A percentile compares a stretch with the other conserved stretches of the same genome.
These are phyloP conservation scores for Nephrotoma flavescens DNA, from an alignment of 2,888 invertebrate genomes.

Conservation along the genomic window DNA sequence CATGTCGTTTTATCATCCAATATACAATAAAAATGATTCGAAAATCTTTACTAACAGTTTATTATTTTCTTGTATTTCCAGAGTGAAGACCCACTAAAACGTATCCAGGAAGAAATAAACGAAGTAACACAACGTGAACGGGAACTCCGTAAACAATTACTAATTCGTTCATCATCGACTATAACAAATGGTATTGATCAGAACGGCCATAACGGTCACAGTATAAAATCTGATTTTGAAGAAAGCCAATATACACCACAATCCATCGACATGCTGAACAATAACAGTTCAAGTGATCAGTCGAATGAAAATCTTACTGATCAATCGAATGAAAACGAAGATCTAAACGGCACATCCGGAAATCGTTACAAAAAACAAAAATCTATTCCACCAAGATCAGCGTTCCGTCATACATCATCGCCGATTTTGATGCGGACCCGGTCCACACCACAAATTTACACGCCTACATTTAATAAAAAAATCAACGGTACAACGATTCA, in stretches of 20 bases:
- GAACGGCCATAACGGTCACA: background rate
- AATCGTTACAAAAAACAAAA: conserved; percentile 10
- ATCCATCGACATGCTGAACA: background rate
- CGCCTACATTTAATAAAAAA: conserved; percentile 31
- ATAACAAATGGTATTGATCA: conserved; percentile 10
- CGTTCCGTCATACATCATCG: background rate
- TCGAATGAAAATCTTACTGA: conserved; percentile 23
- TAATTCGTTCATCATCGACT: conserved; percentile 32
- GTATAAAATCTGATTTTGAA: background rate
- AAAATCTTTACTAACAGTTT: no score
- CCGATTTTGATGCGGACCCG: conserved; percentile 26
- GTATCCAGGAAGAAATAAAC: conserved; percentile 81
- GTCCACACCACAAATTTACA: conserved; percentile 24
- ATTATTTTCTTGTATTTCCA: conserved; percentile 22
- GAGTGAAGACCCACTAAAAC: conserved; percentile 57
- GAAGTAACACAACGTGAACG: conserved; percentile 73
- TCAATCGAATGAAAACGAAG: background rate
- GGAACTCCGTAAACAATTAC: conserved; percentile 42
- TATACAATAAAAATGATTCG: no score
- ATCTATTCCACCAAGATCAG: conserved; percentile 19
- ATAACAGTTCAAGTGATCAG: conserved; percentile 4
- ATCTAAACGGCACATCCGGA: conserved; percentile 19
- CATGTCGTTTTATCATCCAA: background rate
- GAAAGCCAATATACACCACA: background rate
- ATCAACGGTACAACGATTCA: conserved; percentile 50